Base-by-base conservation (phyloP, 2,113 vertebrate species). In the Climacteris rufus region DNA sequence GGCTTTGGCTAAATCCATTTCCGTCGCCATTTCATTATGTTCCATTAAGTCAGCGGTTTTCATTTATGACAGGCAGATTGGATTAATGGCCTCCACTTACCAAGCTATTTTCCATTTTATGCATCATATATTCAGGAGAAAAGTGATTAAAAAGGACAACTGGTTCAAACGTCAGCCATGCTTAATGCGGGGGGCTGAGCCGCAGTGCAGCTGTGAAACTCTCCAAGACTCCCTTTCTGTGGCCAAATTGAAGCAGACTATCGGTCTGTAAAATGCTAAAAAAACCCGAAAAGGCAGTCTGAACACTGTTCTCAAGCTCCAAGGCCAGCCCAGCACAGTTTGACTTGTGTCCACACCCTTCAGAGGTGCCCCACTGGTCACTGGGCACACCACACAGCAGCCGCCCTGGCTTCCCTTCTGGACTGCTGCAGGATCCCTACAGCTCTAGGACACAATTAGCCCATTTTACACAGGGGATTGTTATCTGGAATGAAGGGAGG, bases 381-480 rank as follows among this genome's bases (percentile, higher is more conserved):
- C 35, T 4, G 30, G 44, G 4, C 54, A 9, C 28, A 30, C 3
- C 22, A 12, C 53, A 47, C 6, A 37, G 76, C 71, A 56, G 20
- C 47, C 13, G 44, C 30, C 31, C 54, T 20, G 31, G 27, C 53
- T 64, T 59, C 65, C 33, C 69, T 40, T n/a, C 61, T 5, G 53
- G 35, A 3, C 19, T 40, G 19, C 61, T 39, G 49, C 0, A 3
- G 49, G 47, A 60, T n/a, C 52, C 7, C 4, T 12, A 4, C 0
- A 3, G 60, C 47, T 60, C n/a, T n/a, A 10, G 15, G 74, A 13
- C 53, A 85, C 40, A 31, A 25, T 12, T 35, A 63, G 33, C 44
- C 39, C 35, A 10, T 52, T 18, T 80, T 40, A 33, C 47, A 13
- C 3, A 2, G 30, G 18, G 39, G 5, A 16, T 1, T 54, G n/a